Percentiles rank a stretch among this genome's conserved stretches.
phyloP scores from a whole-genome alignment of 1,140 invertebrate genomes.

The Belonocnema kinseyi region DNA sequence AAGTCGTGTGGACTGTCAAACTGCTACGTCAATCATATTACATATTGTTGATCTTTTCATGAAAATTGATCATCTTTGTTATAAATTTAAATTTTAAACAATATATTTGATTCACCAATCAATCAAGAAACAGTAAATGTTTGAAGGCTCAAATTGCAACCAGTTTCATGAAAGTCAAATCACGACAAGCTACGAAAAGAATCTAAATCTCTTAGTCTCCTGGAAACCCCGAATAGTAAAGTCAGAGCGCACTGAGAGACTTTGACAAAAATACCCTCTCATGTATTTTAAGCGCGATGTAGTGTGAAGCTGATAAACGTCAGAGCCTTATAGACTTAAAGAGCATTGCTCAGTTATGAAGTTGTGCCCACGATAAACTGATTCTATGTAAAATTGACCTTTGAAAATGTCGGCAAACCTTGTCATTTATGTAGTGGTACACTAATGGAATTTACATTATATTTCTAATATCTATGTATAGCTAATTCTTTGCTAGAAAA shows the following conservation, averaged over 20 bases:
- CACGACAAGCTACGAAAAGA: too few relatives aligned
- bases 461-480: background rate
- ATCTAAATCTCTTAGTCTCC: too few relatives aligned
- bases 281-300: background rate
- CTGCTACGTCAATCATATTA: too few relatives aligned
- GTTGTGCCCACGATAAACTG: background rate
- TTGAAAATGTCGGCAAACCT: conserved; percentile 22
- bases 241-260: too few relatives aligned
- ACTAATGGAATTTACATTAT: conserved; percentile 13
- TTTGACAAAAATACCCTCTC: background rate
- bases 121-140: too few relatives aligned
- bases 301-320: background rate
- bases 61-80: too few relatives aligned
- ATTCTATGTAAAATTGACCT: conserved; percentile 13
- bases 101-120: too few relatives aligned
- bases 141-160: too few relatives aligned
- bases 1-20: background rate
- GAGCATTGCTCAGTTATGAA: background rate
- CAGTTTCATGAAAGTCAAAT: too few relatives aligned
- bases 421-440: background rate
- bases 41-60: too few relatives aligned
- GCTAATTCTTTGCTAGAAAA: background rate
- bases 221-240: too few relatives aligned
- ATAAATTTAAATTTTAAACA: too few relatives aligned
- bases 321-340: background rate